Percentiles rank a stretch among this genome's conserved stretches.
Conservation (phyloP, 1,140 invertebrate species). For the Lanistes nyassanus region DNA sequence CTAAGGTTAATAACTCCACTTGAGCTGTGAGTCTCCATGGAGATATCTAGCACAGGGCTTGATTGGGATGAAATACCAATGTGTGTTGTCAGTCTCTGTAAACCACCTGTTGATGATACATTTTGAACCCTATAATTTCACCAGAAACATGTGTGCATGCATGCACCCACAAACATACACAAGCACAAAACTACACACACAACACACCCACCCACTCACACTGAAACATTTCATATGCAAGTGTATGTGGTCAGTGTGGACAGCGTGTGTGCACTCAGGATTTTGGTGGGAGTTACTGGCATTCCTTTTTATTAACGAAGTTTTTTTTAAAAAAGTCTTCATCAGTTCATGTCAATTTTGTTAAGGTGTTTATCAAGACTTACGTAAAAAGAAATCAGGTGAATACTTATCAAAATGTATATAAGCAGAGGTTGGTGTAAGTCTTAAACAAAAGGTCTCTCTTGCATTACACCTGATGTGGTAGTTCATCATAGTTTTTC, state of each 20-base stretch:
- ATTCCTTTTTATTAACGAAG: constrained; percentile 13
- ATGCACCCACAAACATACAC: constrained; percentile 7
- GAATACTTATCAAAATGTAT: no score
- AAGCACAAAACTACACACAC: neutral
- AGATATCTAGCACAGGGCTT: no score
- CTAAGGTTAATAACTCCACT: constrained; percentile 32
- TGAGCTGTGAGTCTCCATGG: no score
- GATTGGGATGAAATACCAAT: neutral
- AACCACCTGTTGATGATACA: neutral
- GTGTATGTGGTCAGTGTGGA: constrained; percentile 54
- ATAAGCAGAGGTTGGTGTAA: no score
- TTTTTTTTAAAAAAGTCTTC: neutral
- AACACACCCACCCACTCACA: neutral
- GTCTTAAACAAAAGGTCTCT: no score
- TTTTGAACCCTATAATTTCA: neutral
- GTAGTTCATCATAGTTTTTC: no score
- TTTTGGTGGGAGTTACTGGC: constrained; percentile 41
- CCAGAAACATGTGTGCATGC: neutral
- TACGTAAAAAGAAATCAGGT: no score
- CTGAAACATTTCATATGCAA: constrained; percentile 44
- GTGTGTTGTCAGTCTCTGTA: constrained; percentile 13
- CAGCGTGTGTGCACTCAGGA: constrained; percentile 48
- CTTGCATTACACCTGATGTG: no score
- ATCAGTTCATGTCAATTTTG: no score
- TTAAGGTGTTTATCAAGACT: no score